Conservation (phyloP, 2,888 invertebrate genomes). For the Drosophila prostipennis region DNA sequence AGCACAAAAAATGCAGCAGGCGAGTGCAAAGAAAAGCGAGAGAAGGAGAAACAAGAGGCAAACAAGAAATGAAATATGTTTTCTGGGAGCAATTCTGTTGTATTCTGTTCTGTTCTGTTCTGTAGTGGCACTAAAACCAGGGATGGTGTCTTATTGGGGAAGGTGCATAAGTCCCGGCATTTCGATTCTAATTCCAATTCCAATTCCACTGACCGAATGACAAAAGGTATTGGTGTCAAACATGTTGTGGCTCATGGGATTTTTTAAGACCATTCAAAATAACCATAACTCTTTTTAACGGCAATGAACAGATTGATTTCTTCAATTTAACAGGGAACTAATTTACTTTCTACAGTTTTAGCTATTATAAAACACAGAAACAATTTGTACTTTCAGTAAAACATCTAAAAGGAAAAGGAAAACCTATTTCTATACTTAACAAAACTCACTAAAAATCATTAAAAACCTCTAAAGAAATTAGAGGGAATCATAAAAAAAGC, state of each 20-base stretch:
- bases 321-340: not conserved
- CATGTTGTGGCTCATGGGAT: not conserved
- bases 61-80: slow-evolving; percentile 59
- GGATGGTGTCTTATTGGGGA: slow-evolving; percentile 15
- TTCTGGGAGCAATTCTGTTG: slow-evolving; percentile 42
- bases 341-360: not conserved
- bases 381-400: not conserved
- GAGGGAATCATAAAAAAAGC: not conserved
- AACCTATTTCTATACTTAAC: not conserved
- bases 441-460: not conserved
- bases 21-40: slow-evolving; percentile 19
- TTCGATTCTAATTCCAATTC: slow-evolving; percentile 8
- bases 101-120: not conserved
- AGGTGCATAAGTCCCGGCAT: slow-evolving; percentile 3
- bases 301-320: not conserved
- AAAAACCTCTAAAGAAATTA: not conserved
- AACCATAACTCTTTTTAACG: not conserved
- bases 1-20: slow-evolving; percentile 37
- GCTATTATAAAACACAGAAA: too few relatives aligned
- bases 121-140: slow-evolving; percentile 16
- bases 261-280: not conserved
- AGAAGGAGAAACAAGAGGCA: slow-evolving; percentile 23
- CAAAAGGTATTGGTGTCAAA: not conserved
- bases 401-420: not conserved
- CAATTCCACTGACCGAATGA: slow-evolving; percentile 7